Percentiles rank a stretch among this genome's conserved stretches.
phyloP scores from a whole-genome alignment of 2,113 vertebrate genomes.

The Typhlomys cinereus region DNA sequence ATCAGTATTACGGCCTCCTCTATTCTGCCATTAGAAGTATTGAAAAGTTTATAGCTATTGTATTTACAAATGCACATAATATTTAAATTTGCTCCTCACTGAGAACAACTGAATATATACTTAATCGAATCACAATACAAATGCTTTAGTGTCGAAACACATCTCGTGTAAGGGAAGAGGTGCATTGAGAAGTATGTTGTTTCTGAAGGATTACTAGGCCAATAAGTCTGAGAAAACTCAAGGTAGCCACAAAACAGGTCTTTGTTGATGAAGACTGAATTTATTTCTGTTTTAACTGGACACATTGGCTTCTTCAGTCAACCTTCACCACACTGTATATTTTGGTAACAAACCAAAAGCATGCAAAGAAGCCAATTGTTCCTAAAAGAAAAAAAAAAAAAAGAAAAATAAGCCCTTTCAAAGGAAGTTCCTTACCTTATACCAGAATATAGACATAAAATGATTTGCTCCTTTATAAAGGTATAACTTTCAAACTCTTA shows the following conservation, averaged over 20 bases:
- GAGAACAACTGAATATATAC: conserved; percentile 81
- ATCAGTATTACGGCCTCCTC: conserved; percentile 81
- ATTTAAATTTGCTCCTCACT: conserved; percentile 80
- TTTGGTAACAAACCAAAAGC: conserved; percentile 99
- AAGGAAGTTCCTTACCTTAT: conserved; percentile 9
- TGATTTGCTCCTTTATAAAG: neutral
- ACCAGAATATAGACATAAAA: conserved; percentile 30
- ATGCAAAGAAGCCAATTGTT: conserved; percentile 99
- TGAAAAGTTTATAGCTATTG: conserved; percentile 82
- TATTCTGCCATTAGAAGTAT: conserved; percentile 79
- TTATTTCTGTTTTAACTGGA: conserved; percentile 82
- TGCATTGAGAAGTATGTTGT: conserved; percentile 72
- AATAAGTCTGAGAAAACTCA: conserved; percentile 85
- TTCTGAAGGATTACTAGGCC: conserved; percentile 83
- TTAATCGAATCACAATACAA: conserved; percentile 87
- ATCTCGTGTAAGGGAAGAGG: conserved; percentile 70
- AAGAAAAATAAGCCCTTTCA: conserved; percentile 22
- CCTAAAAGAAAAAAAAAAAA: conserved; percentile 83
- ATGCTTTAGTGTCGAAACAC: conserved; percentile 83
- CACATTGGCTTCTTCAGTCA: conserved; percentile 87
- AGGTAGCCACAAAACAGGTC: conserved; percentile 81
- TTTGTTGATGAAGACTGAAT: conserved; percentile 82
- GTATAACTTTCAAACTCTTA: conserved; percentile 23
- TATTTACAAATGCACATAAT: conserved; percentile 91
- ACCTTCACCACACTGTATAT: conserved; percentile 99